Evolutionary conservation across 2,888 invertebrate genomes (phyloP), one percentile per base, ranked within the genome.

Genomic region (Temnothorax ravouxi): DNA sequence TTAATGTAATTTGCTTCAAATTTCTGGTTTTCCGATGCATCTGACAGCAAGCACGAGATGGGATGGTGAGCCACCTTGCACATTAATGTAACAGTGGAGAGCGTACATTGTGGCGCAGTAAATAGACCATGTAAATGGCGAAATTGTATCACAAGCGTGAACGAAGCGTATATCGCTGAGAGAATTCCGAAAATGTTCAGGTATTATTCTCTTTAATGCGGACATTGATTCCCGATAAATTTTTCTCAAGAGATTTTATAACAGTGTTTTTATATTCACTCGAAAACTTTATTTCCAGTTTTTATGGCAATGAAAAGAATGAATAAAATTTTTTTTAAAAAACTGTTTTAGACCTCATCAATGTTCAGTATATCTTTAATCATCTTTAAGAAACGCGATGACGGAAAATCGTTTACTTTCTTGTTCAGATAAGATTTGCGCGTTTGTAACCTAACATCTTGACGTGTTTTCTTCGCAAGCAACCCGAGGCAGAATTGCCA

Each of bases 1-100:
- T 82, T 82, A 84, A 82, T 74, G 59, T 74, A 74, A 84, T 84
- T 81, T 84, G 72, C 50, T 64, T 52, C 50, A 64, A 61, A 74
- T 77, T 83, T 76, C 82, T 62, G 44, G 76, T 38, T 74, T 56
- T 64, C 76, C 56, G 67, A 67, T 64, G 83, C 56, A 77, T 67
- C 47, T 66, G 77, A 77, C 77, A 64, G 77, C 66, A 59, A 52
- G 38, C 56, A 41, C 47, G 66, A 77, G 67, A 77, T 77, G 76
- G 64, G 64, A 66, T 83, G 41, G 76, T 38, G 56, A 76, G 76
- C 47, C 56, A 52, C 59, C 74, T 74, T 56, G 47, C 59, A 50
- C 66, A 67, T 81, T 67, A 82, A 74, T 47, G 72, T 67, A 67
- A 82, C 82, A 64, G 72, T 21, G 54, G 41, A 74, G 64, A 29